Base-by-base conservation (phyloP, 92 coral and sea anemone species). In the Porites cylindrica region DNA sequence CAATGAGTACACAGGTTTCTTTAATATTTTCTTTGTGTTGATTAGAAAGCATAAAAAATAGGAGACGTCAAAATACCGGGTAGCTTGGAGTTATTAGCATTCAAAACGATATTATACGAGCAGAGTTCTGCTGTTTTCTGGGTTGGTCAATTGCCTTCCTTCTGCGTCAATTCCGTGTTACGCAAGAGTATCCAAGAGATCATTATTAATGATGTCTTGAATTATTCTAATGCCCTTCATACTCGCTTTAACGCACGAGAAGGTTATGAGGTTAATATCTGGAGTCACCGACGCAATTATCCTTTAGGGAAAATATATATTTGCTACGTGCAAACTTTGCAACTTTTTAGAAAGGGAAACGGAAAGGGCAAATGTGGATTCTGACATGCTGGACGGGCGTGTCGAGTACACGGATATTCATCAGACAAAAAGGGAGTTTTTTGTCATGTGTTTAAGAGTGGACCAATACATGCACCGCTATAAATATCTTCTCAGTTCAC, bases 331-430 rank as follows among this genome's bases (percentile, higher is more conserved):
- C 64, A n/a, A n/a, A 20, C 26, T 53, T 8, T 6, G 72, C 51
- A 47, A 38, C 50, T 62, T 21, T 19, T 21, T 2, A 72, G 16
- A 67, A 52, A 81, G 38, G 62, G 10, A 70, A 9, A 65, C 47
- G 76, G 72, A 67, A n/a, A 29, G 19, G 71, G 59, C 52, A 58
- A 52, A 59, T 18, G 53, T 71, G 29, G 20, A 61, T 3, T 53
- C 14, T 68, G 85, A 68, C 65, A 80, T 20, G 65, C 51, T 47
- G 70, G 64, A 70, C 17, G 68, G 85, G 51, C 56, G 47, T 19
- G 76, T 43, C 32, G 50, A 11, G 8, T 1, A 67, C 7, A 8
- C n/a, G 16, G 38, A 51, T 74, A 58, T 20, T 54, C 10, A 64
- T 70, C 78, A 69, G 86, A 67, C 23, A 20, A 23, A 18, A 68